These are phyloP conservation scores for Chinchilla lanigera DNA, from an alignment of 2,113 vertebrate species.

Conservation along the genomic window DNA sequence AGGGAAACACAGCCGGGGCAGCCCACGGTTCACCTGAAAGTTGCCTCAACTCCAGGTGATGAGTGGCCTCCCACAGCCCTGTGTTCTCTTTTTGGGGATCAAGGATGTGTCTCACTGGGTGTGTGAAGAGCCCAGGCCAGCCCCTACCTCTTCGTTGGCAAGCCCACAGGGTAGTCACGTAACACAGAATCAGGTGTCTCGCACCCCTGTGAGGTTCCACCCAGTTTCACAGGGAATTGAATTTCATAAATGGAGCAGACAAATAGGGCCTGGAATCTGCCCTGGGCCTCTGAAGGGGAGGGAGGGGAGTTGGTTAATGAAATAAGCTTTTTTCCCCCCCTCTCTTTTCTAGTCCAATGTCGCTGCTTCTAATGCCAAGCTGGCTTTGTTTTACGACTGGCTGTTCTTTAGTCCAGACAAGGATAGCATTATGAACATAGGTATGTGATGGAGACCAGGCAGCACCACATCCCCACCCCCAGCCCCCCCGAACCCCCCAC, in stretches of 20 bases:
- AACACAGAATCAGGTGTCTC: background rate
- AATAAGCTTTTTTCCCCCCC: background rate
- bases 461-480: background rate
- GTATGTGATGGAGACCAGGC: slow-evolving; percentile 79
- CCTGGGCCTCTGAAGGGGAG: background rate
- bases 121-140: background rate
- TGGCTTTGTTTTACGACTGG: slow-evolving; percentile 99
- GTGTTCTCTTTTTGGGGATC: background rate
- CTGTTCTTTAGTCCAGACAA: slow-evolving; percentile 99
- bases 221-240: background rate
- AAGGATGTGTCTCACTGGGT: background rate
- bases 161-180: background rate
- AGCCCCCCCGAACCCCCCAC: rapidly evolving
- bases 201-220: background rate
- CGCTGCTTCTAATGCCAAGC: slow-evolving; percentile 97
- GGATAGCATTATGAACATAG: slow-evolving; percentile 99
- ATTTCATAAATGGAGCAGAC: background rate
- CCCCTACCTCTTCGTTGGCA: background rate
- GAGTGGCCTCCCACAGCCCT: background rate
- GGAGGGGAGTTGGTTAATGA: background rate
- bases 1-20: background rate
- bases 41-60: background rate
- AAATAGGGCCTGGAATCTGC: background rate
- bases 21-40: background rate
- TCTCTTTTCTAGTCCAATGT: slow-evolving; percentile 93